These are phyloP conservation scores for Oxycera nigricornis DNA, from an alignment of 2,888 invertebrate species.

Conservation along the genomic window DNA sequence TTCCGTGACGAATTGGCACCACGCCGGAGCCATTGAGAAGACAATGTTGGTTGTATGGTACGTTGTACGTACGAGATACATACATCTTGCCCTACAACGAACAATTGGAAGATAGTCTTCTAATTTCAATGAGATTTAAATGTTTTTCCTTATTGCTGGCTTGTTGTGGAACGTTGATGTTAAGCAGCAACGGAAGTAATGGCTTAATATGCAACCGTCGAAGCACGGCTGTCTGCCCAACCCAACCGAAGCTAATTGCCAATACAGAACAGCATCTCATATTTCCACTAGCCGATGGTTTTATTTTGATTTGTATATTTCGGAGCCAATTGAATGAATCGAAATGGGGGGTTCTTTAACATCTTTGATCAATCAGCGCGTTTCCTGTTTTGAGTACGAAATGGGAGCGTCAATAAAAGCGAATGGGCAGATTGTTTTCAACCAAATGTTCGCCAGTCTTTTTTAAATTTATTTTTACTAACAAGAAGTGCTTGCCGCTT, in stretches of 20 bases:
- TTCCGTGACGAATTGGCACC: neutral
- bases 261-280: neutral
- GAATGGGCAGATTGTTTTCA: too few species aligned
- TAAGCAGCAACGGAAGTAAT: constrained; percentile 21
- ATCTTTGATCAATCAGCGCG: constrained; percentile 9
- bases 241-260: neutral
- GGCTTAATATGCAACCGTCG: constrained; percentile 1
- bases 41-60: neutral
- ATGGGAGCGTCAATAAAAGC: too few species aligned
- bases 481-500: too few species aligned
- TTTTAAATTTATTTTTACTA: too few species aligned
- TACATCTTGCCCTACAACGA: neutral
- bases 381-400: constrained; percentile 17
- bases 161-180: neutral
- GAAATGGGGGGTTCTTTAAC: neutral
- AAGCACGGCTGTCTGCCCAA: neutral
- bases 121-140: neutral
- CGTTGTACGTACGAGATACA: neutral
- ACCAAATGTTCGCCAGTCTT: too few species aligned
- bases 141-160: neutral
- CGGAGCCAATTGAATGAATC: neutral
- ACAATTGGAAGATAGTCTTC: neutral
- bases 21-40: neutral
- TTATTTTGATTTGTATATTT: neutral
- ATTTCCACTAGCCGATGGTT: neutral